phyloP scores from a whole-genome alignment of 2,888 invertebrate species.

The Platycheirus albimanus region DNA sequence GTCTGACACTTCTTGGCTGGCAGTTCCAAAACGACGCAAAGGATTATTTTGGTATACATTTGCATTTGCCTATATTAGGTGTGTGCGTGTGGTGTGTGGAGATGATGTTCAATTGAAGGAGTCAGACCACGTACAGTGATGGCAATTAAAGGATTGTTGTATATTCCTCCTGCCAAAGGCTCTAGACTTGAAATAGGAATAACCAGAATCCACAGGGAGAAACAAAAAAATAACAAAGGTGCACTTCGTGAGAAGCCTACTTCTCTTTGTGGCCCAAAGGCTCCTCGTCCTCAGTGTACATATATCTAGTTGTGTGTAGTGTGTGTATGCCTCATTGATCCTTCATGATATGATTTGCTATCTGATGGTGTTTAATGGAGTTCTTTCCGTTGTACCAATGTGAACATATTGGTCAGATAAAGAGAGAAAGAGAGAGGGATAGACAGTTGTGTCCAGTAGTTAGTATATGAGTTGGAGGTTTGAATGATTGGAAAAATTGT shows the following conservation, averaged over 20 bases:
- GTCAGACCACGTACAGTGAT: constrained; percentile 36
- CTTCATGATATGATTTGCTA: constrained; percentile 34
- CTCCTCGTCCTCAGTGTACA: no score
- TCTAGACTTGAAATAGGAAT: no score
- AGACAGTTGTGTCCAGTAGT: no score
- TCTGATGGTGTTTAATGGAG: constrained; percentile 50
- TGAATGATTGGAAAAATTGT: constrained; percentile 8
- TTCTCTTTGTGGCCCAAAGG: background rate
- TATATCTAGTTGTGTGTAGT: background rate
- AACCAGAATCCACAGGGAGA: background rate
- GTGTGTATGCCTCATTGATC: constrained; percentile 29
- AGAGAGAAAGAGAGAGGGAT: background rate
- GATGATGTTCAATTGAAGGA: constrained; percentile 2
- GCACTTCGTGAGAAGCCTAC: constrained; percentile 3
- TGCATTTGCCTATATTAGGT: background rate
- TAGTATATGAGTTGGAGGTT: no score
- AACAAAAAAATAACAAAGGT: constrained; percentile 22
- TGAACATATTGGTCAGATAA: background rate
- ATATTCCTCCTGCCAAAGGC: constrained; percentile 45
- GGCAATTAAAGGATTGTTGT: constrained; percentile 61
- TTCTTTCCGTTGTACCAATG: constrained; percentile 13
- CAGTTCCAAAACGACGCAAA: constrained; percentile 21
- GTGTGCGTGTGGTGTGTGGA: constrained; percentile 4
- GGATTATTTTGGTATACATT: constrained; percentile 53
- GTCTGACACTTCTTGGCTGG: constrained; percentile 47